phyloP scores from a whole-genome alignment of 2,113 vertebrate genomes.

The Larimichthys polyactis region DNA sequence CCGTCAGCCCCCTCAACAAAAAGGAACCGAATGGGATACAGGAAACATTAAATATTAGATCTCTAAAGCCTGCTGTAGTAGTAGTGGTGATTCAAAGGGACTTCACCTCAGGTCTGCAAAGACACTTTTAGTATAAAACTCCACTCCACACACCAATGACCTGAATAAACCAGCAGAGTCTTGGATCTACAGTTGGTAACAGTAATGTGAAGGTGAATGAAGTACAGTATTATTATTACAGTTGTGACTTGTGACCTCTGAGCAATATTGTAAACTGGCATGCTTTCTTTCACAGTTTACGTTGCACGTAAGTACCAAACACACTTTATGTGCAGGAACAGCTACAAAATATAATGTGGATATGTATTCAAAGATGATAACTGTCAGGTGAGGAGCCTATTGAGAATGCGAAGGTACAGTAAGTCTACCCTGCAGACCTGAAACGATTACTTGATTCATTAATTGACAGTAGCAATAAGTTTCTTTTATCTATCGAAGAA shows the following conservation, averaged over 20 bases:
- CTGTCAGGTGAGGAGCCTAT: neutral
- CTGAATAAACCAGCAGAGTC: neutral
- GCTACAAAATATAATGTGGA: neutral
- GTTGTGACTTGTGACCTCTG: neutral
- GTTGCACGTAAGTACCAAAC: neutral
- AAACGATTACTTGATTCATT: neutral
- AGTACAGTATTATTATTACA: constrained; percentile 8
- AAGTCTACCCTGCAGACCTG: neutral
- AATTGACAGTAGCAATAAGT: neutral
- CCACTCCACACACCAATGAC: neutral
- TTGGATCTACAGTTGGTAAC: neutral
- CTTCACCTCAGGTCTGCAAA: constrained; percentile 21
- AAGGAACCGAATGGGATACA: constrained; percentile 81
- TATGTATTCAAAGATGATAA: neutral
- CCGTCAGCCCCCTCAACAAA: constrained; percentile 78
- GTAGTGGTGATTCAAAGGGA: constrained; percentile 10
- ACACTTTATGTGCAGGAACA: neutral
- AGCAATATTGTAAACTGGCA: neutral
- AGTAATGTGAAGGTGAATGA: neutral
- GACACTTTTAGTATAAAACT: neutral
- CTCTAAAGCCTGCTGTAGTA: constrained; percentile 23
- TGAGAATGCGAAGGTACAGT: neutral
- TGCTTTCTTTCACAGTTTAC: neutral
- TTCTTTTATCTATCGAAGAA: neutral
- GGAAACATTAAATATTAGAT: constrained; percentile 77